Base-by-base conservation (phyloP, 23 tunicate species). In the Trididemnum nubilum region DNA sequence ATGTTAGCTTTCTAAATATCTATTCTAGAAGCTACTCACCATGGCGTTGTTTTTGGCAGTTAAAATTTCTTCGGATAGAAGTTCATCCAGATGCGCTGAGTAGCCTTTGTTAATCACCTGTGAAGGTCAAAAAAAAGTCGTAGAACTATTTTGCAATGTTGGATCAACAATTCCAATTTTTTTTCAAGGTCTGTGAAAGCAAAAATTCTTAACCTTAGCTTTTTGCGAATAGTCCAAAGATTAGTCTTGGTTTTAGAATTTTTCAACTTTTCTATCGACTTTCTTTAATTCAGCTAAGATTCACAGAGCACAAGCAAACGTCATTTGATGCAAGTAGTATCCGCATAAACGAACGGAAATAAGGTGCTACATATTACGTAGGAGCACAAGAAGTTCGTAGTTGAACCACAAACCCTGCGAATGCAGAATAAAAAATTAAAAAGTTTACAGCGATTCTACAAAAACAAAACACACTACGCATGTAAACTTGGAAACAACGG, bases 101-200 rank as follows among this genome's bases (percentile, higher is more conserved):
- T 93, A 93, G 5, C 98, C 98, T 15, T 87, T 83, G 24, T 24
- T n/a, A 19, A 93, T 12, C 64, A 72, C 81, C 98, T 93, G 82
- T 0, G 73, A 4, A 70, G 3, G 69, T 5, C 2, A 50, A 73
- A 61, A 5, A 35, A 18, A 19, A 1, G 2, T 33, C 44, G 18
- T 19, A 71, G 2, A 64, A 22, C 22, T 33, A 2, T 64, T 3
- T 71, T 33, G 23, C 69, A 4, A 15, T 23, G 23, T 15, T 15
- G 27, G 4, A 15, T 24, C 7, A 63, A 4, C 23, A 28, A 15
- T 49, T 49, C 57, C 12, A 49, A 12, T 49, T 18, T 49, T 49
- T 49, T 12, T 4, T 23, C 4, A 38, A 39, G 5, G 60, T 36
- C 30, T 40, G 30, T 2, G 15, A 24, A 4, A 36, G 60, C 59